Conservation (phyloP, 2,113 vertebrate genomes). For the Propithecus coquereli region DNA sequence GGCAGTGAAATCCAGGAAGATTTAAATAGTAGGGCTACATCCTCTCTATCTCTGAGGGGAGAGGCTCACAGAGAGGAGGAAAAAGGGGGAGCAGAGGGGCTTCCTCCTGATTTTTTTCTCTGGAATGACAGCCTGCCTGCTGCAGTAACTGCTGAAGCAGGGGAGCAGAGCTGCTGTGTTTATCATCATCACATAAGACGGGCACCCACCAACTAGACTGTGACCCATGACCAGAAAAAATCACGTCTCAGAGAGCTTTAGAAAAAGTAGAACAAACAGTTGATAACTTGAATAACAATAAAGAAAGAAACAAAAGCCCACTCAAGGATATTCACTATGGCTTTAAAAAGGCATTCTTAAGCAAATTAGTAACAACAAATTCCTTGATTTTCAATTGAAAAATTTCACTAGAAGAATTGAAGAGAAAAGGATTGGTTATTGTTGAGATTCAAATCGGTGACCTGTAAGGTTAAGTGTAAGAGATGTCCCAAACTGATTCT, state of each 20-base stretch:
- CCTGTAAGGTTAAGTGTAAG: not conserved
- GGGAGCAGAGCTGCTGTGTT: not conserved
- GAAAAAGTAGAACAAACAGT: not conserved
- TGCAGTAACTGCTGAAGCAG: accelerated
- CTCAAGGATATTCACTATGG: not conserved
- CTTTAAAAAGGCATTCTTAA: constrained; percentile 10
- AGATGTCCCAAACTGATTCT: not conserved
- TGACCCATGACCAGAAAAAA: not conserved
- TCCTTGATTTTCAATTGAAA: not conserved
- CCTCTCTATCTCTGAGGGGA: not conserved
- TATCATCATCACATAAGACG: not conserved
- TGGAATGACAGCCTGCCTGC: not conserved
- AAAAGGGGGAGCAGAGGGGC: not conserved
- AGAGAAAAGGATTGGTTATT: not conserved
- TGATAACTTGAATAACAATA: not conserved
- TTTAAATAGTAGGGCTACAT: not conserved
- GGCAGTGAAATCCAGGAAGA: not conserved
- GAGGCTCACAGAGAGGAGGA: not conserved
- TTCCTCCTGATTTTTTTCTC: not conserved
- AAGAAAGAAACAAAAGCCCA: not conserved
- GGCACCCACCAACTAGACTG: not conserved
- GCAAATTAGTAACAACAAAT: not conserved
- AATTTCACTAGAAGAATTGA: not conserved
- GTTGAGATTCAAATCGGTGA: not conserved
- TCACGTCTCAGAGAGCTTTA: not conserved